Conservation (phyloP, 2,888 invertebrate genomes). For the Athripsodes cinereus region DNA sequence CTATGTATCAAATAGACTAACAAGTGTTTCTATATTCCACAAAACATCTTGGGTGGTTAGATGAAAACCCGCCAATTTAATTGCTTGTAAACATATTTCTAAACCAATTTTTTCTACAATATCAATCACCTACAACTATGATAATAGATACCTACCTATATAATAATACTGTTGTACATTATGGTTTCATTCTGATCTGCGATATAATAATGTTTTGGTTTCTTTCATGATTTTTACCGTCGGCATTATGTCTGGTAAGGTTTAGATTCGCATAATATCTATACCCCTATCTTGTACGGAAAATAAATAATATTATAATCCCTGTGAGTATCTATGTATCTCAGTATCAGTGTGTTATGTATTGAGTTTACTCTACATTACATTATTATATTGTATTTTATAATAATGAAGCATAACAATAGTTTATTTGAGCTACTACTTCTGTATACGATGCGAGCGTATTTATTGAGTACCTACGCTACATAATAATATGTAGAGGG, state of each 20-base stretch:
- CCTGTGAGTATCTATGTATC: no score
- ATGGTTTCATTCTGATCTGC: background rate
- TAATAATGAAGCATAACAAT: background rate
- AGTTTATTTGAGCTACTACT: background rate
- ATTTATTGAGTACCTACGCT: no score
- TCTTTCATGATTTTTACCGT: background rate
- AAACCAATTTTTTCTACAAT: background rate
- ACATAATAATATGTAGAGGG: no score
- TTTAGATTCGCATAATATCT: background rate
- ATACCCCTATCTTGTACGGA: background rate
- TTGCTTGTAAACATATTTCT: slow-evolving; percentile 1
- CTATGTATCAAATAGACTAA: no score
- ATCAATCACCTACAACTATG: background rate
- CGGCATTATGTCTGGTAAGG: background rate
- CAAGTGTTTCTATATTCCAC: no score
- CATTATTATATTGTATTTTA: no score
- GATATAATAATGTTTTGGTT: background rate
- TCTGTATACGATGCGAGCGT: no score
- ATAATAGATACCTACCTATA: background rate
- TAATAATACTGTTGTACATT: background rate
- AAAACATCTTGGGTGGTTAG: background rate
- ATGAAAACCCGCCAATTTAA: background rate
- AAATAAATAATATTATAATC: no score
- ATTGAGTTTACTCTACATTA: no score
- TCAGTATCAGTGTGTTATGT: no score